Evolutionary conservation across 2,888 invertebrate genomes (phyloP).

Genomic region (Cyaniris semiargus): DNA sequence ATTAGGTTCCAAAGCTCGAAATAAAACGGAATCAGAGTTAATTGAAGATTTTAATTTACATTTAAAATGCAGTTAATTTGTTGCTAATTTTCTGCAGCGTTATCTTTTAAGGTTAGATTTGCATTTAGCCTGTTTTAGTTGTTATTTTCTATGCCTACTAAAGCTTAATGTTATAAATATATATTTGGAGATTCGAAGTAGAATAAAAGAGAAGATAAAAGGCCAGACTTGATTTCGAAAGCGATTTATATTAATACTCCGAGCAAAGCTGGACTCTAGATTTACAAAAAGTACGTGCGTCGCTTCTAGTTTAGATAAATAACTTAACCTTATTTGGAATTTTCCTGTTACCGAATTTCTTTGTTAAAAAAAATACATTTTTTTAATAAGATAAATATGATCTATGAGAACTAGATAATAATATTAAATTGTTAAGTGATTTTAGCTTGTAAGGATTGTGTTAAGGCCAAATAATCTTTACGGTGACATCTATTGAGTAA

Average conservation of each 20-base stretch:
- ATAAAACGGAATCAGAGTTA: background rate
- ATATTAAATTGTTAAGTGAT: too few relatives aligned
- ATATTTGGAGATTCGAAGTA: background rate
- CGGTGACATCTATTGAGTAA: too few relatives aligned
- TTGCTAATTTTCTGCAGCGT: constrained; percentile 2
- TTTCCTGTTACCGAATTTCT: background rate
- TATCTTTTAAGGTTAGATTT: background rate
- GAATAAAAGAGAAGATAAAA: background rate
- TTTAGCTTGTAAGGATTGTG: too few relatives aligned
- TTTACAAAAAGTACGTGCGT: constrained; percentile 18
- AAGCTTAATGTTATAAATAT: background rate
- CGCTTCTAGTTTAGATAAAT: constrained; percentile 24
- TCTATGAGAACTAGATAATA: too few relatives aligned
- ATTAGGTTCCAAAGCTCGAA: background rate
- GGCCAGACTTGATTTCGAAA: background rate
- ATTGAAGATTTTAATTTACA: constrained; percentile 17
- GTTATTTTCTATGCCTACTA: background rate
- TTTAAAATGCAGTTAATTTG: constrained; percentile 6
- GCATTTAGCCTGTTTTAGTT: background rate
- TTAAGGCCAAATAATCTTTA: too few relatives aligned
- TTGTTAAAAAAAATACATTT: background rate
- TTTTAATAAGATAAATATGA: too few relatives aligned
- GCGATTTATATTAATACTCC: constrained; percentile 11
- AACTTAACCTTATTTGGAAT: background rate
- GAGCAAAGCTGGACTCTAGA: background rate